These are phyloP conservation scores for Rhagonycha fulva DNA, from an alignment of 2,888 invertebrate species.

Conservation along the genomic window DNA sequence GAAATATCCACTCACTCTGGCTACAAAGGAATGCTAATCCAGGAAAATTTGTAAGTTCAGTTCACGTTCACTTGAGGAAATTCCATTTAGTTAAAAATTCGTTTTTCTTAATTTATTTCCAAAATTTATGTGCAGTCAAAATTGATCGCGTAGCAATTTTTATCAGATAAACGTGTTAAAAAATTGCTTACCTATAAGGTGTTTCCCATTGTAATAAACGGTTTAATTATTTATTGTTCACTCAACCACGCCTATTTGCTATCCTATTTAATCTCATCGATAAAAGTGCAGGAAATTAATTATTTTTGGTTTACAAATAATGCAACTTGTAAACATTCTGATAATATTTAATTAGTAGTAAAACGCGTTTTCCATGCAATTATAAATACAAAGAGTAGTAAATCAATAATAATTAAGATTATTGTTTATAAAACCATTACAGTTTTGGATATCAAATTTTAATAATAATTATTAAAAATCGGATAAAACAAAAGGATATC, in stretches of 20 bases:
- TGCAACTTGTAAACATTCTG: no score
- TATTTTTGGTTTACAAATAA: not conserved
- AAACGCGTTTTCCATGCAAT: no score
- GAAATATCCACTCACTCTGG: not conserved
- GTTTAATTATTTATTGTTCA: not conserved
- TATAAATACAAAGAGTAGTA: not conserved
- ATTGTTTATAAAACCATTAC: not conserved
- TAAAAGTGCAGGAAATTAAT: not conserved
- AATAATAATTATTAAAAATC: not conserved
- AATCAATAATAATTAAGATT: not conserved
- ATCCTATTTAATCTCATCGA: not conserved
- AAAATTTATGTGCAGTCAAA: not conserved
- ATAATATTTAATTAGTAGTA: no score
- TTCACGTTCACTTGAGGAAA: not conserved
- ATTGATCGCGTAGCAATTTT: not conserved
- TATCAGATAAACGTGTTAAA: not conserved
- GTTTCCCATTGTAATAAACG: not conserved
- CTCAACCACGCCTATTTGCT: not conserved
- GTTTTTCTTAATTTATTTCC: not conserved
- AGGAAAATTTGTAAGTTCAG: not conserved
- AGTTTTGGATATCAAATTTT: not conserved
- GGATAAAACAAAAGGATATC: not conserved
- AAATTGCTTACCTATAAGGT: not conserved
- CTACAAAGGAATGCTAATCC: not conserved
- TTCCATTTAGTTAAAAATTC: not conserved